phyloP scores from a whole-genome alignment of 2,888 invertebrate species.

The Theretra japonica region DNA sequence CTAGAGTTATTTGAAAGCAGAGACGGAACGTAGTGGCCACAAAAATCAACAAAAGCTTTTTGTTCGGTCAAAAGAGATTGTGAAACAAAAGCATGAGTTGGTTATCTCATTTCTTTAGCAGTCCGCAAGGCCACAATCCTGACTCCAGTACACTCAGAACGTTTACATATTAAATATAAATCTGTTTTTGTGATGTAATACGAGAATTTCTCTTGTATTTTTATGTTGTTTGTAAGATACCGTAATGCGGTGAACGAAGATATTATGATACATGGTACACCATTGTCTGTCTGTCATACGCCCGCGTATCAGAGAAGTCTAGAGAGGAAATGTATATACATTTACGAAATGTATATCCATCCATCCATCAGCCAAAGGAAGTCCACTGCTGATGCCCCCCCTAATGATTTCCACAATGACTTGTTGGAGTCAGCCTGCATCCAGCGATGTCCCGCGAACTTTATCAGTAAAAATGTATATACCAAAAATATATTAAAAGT shows the following conservation, averaged over 20 bases:
- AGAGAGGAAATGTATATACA: too few species aligned
- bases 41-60: conserved; percentile 46
- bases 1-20: conserved; percentile 36
- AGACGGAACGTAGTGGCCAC: conserved; percentile 33
- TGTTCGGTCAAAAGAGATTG: conserved; percentile 52
- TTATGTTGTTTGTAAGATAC: background rate
- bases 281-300: too few species aligned
- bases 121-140: conserved; percentile 37
- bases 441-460: too few species aligned
- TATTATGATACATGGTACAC: too few species aligned
- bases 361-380: too few species aligned
- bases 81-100: conserved; percentile 57
- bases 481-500: too few species aligned
- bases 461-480: too few species aligned
- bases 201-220: background rate
- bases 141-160: background rate
- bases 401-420: too few species aligned
- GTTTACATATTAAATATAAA: conserved; percentile 9
- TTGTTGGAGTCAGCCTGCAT: too few species aligned
- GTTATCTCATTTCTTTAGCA: conserved; percentile 50
- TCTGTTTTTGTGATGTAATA: background rate
- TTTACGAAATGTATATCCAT: too few species aligned
- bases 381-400: too few species aligned
- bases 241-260: background rate
- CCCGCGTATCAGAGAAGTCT: too few species aligned